Evolutionary conservation across 2,888 invertebrate genomes (phyloP), one percentile per base, ranked within the genome.

Genomic region (Lasioglossum leucozonium): DNA sequence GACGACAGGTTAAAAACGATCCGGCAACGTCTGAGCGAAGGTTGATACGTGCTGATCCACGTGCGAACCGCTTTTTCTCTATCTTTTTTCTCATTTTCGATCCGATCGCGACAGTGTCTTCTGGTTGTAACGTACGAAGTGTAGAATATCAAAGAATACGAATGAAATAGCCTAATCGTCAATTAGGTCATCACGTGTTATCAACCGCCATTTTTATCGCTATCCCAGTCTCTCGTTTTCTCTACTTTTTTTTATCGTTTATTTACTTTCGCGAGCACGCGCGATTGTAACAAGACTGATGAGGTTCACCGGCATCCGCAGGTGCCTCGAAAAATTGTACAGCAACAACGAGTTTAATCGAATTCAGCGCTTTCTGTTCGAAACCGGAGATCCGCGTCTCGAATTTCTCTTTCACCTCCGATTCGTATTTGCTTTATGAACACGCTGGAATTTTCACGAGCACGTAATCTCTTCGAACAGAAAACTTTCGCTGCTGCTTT

Each of bases 91-190:
- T n/a, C n/a, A n/a, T 40, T n/a, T 55, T 1, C 0, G 5, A 30
- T 30, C 30, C 0, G 4, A 40, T 13, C 69, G 69, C 37, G 40
- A 8, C 11, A 34, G 10, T 8, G 37, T 37, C 69, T 30, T 65
- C 30, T 30, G 30, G 42, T 44, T 76, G 75, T 65, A 65, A 76
- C 44, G 44, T 34, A n/a, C 26, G 58, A 74, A 65, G 30, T 30
- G 42, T 44, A n/a, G n/a, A 40, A 69, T 2, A 22, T 0, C 3
- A 16, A 26, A 65, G 37, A 67, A 65, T 30, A 10, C 67, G 4
- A 16, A 62, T 6, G 2, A 2, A 62, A 62, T 18, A 8, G 2
- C 16, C 16, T 18, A 34, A 34, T 34, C 11, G 1, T 4, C 55
- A 26, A n/a, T 55, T n/a, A n/a, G 55, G n/a, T 11, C n/a, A 0